These are phyloP conservation scores for Nyctibius bracteatus DNA, from an alignment of 2,113 vertebrate genomes.

Conservation along the genomic window DNA sequence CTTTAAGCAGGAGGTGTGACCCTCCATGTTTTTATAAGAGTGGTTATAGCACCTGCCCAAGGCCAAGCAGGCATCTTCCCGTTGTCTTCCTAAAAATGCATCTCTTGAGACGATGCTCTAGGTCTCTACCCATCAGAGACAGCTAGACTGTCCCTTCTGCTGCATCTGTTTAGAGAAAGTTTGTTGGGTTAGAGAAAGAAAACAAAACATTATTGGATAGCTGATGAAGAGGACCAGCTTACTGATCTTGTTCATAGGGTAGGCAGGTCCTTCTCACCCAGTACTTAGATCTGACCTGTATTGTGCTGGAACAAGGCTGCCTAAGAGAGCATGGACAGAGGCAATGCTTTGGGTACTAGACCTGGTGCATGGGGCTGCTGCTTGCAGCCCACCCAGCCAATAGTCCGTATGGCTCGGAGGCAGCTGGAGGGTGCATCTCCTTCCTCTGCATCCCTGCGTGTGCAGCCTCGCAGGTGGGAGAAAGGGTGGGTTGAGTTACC, in stretches of 20 bases:
- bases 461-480: no score
- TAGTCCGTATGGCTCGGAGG: accelerated
- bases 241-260: neutral
- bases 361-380: neutral
- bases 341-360: accelerated
- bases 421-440: neutral
- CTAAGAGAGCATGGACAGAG: neutral
- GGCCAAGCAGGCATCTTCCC: neutral
- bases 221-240: neutral
- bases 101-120: neutral
- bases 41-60: neutral
- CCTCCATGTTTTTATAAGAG: neutral
- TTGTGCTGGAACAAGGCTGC: neutral
- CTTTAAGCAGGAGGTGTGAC: neutral
- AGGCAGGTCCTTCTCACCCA: neutral
- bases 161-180: neutral
- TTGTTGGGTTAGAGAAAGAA: neutral
- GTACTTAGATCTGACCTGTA: accelerated
- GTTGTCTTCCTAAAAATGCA: neutral
- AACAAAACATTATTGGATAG: neutral
- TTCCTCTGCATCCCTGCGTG: neutral
- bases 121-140: neutral
- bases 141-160: neutral
- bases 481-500: no score
- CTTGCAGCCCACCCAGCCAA: no score